A percentile compares a stretch with the other conserved stretches of the same genome.
Conservation (phyloP, 2,113 vertebrate species). For the Hypocryptadius cinnamomeus region DNA sequence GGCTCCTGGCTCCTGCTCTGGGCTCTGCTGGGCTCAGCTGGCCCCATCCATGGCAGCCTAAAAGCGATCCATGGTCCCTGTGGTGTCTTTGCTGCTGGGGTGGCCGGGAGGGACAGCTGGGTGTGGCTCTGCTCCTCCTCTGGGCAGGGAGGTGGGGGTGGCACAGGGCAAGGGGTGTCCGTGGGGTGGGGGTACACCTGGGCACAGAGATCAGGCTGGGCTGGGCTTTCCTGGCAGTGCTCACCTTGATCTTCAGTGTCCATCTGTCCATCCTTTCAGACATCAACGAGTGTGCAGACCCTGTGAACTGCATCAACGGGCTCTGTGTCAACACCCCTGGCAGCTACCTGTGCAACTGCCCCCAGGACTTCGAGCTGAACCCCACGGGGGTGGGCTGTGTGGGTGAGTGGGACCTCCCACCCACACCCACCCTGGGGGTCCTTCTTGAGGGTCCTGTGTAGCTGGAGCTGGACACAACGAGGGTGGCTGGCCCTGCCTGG, state of each 20-base stretch:
- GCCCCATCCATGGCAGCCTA: background rate
- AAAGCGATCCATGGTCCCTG: rapidly evolving
- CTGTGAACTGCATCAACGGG: conserved; percentile 90
- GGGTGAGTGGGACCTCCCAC: conserved; percentile 70
- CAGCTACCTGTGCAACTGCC: conserved; percentile 89
- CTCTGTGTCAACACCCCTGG: conserved; percentile 89
- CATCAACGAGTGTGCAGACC: conserved; percentile 89
- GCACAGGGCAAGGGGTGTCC: background rate
- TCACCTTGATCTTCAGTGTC: background rate
- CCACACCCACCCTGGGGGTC: background rate
- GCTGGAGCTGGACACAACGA: background rate
- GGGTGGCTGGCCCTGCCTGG: background rate
- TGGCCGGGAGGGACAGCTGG: background rate
- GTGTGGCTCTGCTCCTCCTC: background rate
- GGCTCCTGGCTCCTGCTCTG: background rate
- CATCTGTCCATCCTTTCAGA: conserved; percentile 61
- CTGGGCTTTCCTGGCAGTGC: background rate
- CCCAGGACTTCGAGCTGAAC: conserved; percentile 88
- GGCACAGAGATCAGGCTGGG: background rate
- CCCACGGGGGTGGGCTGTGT: conserved; percentile 90
- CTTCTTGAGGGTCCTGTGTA: background rate
- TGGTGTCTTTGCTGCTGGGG: background rate
- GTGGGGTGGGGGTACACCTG: rapidly evolving
- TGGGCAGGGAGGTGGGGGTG: background rate
- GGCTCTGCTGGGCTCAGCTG: background rate